Percentiles rank a stretch among this genome's conserved stretches.
Evolutionary conservation across 2,797 vertebrate genomes (phyloP).

Genomic region (Gallinago stenura): DNA sequence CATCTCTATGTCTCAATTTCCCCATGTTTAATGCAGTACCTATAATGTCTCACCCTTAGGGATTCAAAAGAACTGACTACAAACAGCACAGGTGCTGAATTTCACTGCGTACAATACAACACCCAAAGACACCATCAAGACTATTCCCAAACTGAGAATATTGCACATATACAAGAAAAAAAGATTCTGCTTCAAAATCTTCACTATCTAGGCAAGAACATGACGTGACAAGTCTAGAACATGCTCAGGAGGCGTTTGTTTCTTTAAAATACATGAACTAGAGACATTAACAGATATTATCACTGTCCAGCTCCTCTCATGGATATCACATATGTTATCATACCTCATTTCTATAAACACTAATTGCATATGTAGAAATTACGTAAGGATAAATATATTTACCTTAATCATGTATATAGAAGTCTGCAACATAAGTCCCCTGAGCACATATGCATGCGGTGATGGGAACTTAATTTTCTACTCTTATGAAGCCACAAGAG

Average conservation of each 20-base stretch:
- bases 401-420: neutral
- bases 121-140: neutral
- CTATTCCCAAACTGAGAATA: neutral
- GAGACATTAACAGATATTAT: neutral
- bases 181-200: neutral
- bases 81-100: neutral
- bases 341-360: neutral
- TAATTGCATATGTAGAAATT: neutral
- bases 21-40: constrained; percentile 37
- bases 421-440: neutral
- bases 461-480: constrained; percentile 23
- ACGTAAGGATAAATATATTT: neutral
- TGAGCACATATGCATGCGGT: neutral
- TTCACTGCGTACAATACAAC: neutral
- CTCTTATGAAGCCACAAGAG: constrained; percentile 11
- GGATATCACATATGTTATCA: neutral
- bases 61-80: neutral
- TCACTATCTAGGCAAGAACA: neutral
- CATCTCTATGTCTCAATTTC: neutral
- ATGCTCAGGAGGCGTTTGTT: neutral
- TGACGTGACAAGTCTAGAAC: neutral
- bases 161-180: neutral
- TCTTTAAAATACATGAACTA: neutral
- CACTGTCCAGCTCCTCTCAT: neutral
- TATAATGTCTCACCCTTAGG: neutral